Base-by-base conservation (phyloP, 2,797 vertebrate species). In the Amblyraja radiata region DNA sequence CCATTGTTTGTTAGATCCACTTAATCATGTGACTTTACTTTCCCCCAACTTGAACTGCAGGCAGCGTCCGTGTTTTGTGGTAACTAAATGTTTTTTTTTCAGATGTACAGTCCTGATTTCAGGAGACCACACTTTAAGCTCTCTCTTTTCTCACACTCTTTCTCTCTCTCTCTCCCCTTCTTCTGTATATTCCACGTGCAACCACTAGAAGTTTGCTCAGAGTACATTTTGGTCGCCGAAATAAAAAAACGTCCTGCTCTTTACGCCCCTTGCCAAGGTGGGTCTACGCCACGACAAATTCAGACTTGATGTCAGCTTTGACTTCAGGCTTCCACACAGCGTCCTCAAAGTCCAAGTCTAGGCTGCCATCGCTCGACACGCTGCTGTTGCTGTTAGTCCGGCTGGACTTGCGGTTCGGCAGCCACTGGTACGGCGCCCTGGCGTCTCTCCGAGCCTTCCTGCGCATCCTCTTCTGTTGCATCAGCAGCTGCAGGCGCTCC, bases 261-360 rank as follows among this genome's bases (percentile, higher is more conserved):
- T 63, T 28, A 79, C 28, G 58, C 36, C 68, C 76, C 76, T 36
- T 1, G 14, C 18, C 93, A 93, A 46, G 16, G 79, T 46, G 5
- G 61, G 88, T 93, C 96, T 96, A 99, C 95, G 98, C 99, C 97
- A 99, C 98, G 93, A 99, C 97, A 13, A 98, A 99, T 95, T 99
- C 98, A 0, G 98, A 97, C 96, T 99, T 99, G 95, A 99, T 95
- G 95, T 99, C 98, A 0, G 99, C 97, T 95, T 99, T 99, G 94
- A 99, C 99, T 93, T 99, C 98, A 0, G 98, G 98, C 95, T 99
- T 99, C 99, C 98, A 99, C 93, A 99, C 97, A 0, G 98, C 98
- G 95, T 99, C 99, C 93, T 99, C 98, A 94, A 98, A 99, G 97
- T 99, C 98, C 95, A 99, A 97, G 95, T 99, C 98, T 93, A 99